Conservation (phyloP, 1,140 invertebrate genomes). For the Delia radicum region DNA sequence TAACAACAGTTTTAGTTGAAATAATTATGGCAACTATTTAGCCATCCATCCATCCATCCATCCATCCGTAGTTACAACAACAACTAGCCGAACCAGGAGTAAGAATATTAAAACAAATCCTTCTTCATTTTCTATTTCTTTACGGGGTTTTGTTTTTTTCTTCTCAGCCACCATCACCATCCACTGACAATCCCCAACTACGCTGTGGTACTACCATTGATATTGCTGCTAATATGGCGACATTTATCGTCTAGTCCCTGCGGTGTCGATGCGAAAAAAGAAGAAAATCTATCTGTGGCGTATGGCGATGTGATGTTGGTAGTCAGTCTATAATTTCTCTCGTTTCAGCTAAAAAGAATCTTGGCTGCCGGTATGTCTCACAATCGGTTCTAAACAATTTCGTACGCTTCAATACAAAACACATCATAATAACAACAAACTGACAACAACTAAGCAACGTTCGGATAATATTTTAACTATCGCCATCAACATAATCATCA, state of each 20-base stretch:
- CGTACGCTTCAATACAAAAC: conserved; percentile 10
- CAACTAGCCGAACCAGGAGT: neutral
- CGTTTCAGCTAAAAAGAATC: conserved; percentile 16
- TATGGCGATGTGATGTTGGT: no score
- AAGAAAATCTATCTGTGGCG: conserved; percentile 23
- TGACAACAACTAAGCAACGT: no score
- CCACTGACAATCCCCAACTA: neutral
- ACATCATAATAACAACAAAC: conserved; percentile 1
- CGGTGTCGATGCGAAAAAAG: conserved; percentile 22
- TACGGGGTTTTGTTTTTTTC: neutral
- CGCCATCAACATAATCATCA: neutral
- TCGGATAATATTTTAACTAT: neutral
- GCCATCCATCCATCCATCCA: conserved; percentile 1
- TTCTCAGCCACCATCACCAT: neutral
- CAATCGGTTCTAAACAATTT: conserved; percentile 14
- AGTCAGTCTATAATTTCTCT: no score
- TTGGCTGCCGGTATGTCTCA: conserved; percentile 20
- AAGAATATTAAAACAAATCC: conserved; percentile 1
- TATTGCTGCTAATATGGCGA: conserved; percentile 24
- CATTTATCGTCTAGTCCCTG: conserved; percentile 24
- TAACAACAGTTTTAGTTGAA: conserved; percentile 15
- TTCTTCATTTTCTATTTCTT: neutral
- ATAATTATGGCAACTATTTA: conserved; percentile 28
- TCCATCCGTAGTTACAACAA: neutral
- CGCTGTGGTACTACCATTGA: conserved; percentile 7